Evolutionary conservation across 2,888 invertebrate species (phyloP).

Genomic region (Slavum lentiscoides): DNA sequence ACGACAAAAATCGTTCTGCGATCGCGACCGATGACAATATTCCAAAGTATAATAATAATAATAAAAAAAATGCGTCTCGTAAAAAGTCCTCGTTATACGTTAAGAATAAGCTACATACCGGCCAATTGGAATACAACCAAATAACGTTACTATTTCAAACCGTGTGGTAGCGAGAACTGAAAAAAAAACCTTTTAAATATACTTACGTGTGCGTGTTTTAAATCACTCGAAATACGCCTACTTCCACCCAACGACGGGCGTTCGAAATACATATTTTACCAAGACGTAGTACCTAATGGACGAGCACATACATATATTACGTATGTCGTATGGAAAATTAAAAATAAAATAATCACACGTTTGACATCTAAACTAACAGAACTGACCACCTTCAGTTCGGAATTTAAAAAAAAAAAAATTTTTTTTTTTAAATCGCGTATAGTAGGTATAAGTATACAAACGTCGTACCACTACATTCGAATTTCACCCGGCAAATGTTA

Average conservation of each 20-base stretch:
- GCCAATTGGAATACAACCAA: constrained; percentile 26
- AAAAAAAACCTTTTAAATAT: neutral
- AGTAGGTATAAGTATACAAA: no score
- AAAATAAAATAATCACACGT: neutral
- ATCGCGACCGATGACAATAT: no score
- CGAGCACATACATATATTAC: neutral
- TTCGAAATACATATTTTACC: neutral
- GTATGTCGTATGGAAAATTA: neutral
- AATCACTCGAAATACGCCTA: constrained; percentile 15
- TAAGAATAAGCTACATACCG: no score
- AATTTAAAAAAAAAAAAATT: neutral
- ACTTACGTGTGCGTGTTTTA: neutral
- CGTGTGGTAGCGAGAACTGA: neutral
- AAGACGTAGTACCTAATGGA: neutral
- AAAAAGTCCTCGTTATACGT: no score
- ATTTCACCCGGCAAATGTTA: neutral
- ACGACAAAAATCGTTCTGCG: no score
- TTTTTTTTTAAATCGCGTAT: neutral
- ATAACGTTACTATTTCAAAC: neutral
- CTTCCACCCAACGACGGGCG: neutral
- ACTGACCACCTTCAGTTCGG: no score
- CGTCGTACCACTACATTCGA: neutral
- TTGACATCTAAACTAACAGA: no score
- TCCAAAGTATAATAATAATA: no score
- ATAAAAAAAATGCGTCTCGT: no score